Evolutionary conservation across 2,888 invertebrate species (phyloP), one percentile per base, ranked within the genome.

Genomic region (Lithophane socia): DNA sequence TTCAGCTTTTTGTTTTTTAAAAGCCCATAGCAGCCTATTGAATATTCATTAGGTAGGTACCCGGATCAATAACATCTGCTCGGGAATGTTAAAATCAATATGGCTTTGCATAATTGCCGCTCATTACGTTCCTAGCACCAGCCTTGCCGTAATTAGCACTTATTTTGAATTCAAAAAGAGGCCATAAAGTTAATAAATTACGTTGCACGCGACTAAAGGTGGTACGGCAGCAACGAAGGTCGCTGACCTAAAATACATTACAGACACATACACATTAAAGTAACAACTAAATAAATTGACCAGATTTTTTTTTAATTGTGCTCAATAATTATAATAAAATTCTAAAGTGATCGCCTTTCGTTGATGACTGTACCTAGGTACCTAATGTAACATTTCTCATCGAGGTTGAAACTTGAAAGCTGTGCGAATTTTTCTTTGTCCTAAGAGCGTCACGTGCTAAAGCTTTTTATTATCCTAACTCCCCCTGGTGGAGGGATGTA

Each of bases 381-480:
- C 16, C 12, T 44, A 78, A 65, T 85, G 84, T 87, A 85, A 86
- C 86, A 86, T 89, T 89, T 83, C 80, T 77, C 75, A 80, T 82
- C 85, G 90, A 89, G 89, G 90, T 92, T 91, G 88, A 83, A 90
- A 88, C 85, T 82, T 83, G 83, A 90, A 92, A 92, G 90, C 90
- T 90, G 82, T 88, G 90, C 87, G 90, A 92, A 92, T 92, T 93
- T 91, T 94, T 92, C 92, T 93, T 94, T 93, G 92, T 93, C 92
- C 90, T 91, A 91, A 93, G 85, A 90, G 86, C 91, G 93, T 94
- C 96, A 95, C 96, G 95, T 95, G 91, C 93, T 90, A 90, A 92
- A 94, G 93, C 93, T 90, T 94, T 95, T 95, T 95, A 95, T 95
- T 94, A 94, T 92, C 90, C 90, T 81, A 85, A 86, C 90, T 88